Evolutionary conservation across 2,797 vertebrate genomes (phyloP).

Genomic region (Urocyon cinereoargenteus): DNA sequence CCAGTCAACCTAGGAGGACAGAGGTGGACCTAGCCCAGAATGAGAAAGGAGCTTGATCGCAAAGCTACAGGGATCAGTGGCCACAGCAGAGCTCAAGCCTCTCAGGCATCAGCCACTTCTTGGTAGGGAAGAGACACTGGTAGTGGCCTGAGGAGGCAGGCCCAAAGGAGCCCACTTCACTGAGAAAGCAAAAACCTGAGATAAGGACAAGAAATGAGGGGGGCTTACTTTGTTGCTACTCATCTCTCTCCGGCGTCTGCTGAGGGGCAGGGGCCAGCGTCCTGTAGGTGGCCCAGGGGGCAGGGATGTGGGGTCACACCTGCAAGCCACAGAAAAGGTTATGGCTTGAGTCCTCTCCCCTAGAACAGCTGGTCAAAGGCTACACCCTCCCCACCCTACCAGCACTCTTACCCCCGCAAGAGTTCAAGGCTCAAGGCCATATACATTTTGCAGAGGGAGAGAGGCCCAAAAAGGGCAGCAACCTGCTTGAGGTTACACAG

Average conservation of each 20-base stretch:
- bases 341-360: not conserved
- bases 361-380: not conserved
- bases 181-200: not conserved
- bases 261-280: slow-evolving; percentile 57
- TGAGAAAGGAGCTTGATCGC: not conserved
- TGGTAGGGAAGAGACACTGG: not conserved
- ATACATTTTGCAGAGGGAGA: not conserved
- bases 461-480: not conserved
- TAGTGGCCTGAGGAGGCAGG: not conserved
- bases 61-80: not conserved
- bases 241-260: slow-evolving; percentile 85
- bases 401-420: not conserved
- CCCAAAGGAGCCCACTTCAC: not conserved
- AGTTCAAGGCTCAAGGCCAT: not conserved
- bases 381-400: accelerated
- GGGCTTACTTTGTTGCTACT: slow-evolving; percentile 87
- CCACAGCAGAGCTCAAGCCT: not conserved
- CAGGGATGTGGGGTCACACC: slow-evolving; percentile 80
- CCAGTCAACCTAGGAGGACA: not conserved
- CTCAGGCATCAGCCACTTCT: not conserved
- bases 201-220: not conserved
- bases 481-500: not conserved
- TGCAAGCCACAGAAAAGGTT: slow-evolving; percentile 75
- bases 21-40: not conserved
- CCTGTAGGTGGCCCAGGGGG: slow-evolving; percentile 56